phyloP scores from a whole-genome alignment of 2,113 vertebrate species.

The Takifugu bimaculatus region DNA sequence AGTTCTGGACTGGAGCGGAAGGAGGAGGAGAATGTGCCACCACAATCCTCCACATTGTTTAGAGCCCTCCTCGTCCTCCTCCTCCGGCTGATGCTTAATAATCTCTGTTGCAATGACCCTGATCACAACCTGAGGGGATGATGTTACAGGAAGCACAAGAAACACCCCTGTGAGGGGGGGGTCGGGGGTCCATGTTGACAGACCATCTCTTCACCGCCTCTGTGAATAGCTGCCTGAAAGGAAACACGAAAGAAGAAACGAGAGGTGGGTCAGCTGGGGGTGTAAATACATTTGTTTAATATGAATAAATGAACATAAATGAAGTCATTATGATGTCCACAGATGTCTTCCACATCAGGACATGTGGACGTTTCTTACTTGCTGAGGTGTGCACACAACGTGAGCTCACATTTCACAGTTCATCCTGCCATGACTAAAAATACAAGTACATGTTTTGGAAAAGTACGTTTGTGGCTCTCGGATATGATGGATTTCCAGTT shows the following conservation, averaged over 20 bases:
- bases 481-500: not conserved
- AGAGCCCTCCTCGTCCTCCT: constrained; percentile 18
- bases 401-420: not conserved
- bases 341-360: too few relatives aligned
- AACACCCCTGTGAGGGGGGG: constrained; percentile 22
- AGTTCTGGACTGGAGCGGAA: constrained; percentile 23
- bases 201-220: constrained; percentile 81
- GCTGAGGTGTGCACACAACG: not conserved
- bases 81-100: constrained; percentile 33
- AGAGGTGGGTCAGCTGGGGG: not conserved
- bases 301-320: not conserved
- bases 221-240: constrained; percentile 78
- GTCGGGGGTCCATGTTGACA: constrained; percentile 55
- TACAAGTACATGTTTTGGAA: not conserved
- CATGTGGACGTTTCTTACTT: not conserved
- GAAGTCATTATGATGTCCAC: too few relatives aligned
- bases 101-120: constrained; percentile 56
- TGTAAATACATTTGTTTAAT: not conserved
- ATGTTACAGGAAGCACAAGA: constrained; percentile 79
- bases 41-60: constrained; percentile 76
- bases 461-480: not conserved
- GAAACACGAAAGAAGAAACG: constrained; percentile 3
- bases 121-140: constrained; percentile 61
- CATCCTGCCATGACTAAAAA: not conserved
- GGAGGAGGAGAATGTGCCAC: not conserved